These are phyloP conservation scores for Kuschelorhynchus macadamiae DNA, from an alignment of 2,888 invertebrate genomes.

Conservation along the genomic window DNA sequence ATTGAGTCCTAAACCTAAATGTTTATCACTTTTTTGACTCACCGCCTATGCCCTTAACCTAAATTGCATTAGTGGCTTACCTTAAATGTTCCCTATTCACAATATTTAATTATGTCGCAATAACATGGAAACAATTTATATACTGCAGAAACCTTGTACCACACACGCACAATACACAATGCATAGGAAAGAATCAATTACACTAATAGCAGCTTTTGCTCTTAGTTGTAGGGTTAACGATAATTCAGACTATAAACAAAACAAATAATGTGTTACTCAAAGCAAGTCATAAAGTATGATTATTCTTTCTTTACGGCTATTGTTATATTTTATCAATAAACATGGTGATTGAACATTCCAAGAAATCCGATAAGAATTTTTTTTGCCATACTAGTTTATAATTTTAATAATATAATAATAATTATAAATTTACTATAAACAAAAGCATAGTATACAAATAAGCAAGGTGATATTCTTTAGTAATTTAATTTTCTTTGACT, in stretches of 20 bases:
- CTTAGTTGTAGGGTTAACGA: conserved; percentile 7
- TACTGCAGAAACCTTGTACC: conserved; percentile 10
- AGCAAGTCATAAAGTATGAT: not conserved
- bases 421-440: too few relatives aligned
- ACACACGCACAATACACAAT: conserved; percentile 16
- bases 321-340: conserved; percentile 4
- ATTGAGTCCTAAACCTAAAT: too few relatives aligned
- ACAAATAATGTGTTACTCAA: not conserved
- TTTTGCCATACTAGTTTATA: too few relatives aligned
- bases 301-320: not conserved
- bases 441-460: too few relatives aligned
- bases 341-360: conserved; percentile 6
- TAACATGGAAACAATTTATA: not conserved
- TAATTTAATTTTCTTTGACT: too few relatives aligned
- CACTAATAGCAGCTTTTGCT: conserved; percentile 14
- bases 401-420: too few relatives aligned
- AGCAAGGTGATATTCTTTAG: too few relatives aligned
- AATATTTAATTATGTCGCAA: conserved; percentile 7
- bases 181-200: conserved; percentile 36
- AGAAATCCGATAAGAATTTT: not conserved
- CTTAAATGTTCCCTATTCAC: not conserved
- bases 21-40: too few relatives aligned
- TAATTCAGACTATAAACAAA: conserved; percentile 21
- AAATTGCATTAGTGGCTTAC: conserved; percentile 9
- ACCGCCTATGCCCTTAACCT: too few relatives aligned